Base-by-base conservation (phyloP, 1,140 invertebrate genomes). In the Drosophila micromelanica region DNA sequence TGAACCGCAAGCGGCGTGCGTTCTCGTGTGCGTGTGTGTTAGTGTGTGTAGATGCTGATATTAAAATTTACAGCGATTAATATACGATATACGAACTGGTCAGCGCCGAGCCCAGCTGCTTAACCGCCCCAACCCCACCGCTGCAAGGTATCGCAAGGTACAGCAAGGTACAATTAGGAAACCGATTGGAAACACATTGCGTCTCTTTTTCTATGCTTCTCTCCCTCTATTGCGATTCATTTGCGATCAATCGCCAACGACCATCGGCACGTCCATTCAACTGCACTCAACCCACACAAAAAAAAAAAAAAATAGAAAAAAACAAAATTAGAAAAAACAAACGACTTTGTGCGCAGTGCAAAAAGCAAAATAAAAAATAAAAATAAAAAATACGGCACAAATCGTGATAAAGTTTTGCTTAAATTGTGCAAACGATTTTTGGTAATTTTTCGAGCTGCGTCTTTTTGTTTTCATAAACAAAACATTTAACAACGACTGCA, bases 351-450 rank as follows among this genome's bases (percentile, higher is more conserved):
- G 71, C 32, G 56, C 64, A 68, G 40, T 73, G 65, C 78, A 75
- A 81, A 86, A 73, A 79, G 70, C 55, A 61, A 61, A 63, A 71
- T 12, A 12, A 46, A 32, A 32, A 32, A 32, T 32, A 7, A 35
- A 35, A 48, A 57, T 32, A 7, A 35, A 35, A 48, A 57, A 71
- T 49, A 38, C 45, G 62, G 59, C 62, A 68, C 61, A 78, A 86
- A 87, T 86, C 81, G 82, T 86, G 81, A 86, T 86, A 72, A 86
- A 86, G 87, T 75, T 87, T 78, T 48, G 78, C 60, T 67, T 73
- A 78, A 87, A 86, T 86, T 86, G 81, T 82, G 81, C 82, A 86
- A 86, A 87, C 78, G 76, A 75, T 73, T 52, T 84, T 78, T 72
- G 79, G 52, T 77, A 65, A 74, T 73, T 80, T 80, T 65, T 46